Evolutionary conservation across 2,797 vertebrate species (phyloP).

Genomic region (Clarias pachynema): DNA sequence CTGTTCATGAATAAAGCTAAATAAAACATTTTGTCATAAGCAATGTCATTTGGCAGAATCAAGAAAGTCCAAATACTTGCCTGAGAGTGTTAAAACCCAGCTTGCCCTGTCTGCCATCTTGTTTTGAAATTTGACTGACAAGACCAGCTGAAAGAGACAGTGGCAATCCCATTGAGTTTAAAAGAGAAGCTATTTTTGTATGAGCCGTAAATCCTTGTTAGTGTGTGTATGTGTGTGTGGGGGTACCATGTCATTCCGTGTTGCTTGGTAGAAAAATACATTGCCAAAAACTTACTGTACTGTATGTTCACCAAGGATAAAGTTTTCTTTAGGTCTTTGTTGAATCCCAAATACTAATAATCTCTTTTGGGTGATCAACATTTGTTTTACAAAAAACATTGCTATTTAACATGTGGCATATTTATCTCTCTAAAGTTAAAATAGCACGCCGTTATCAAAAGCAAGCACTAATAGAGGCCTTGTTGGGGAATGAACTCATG

Average conservation of each 20-base stretch:
- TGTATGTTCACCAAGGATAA: too few species aligned
- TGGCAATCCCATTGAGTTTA: conserved; percentile 28
- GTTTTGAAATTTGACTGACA: conserved; percentile 77
- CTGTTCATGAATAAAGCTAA: background rate
- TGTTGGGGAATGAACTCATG: background rate
- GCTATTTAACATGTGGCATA: background rate
- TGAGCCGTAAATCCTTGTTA: conserved; percentile 8
- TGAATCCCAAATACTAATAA: background rate
- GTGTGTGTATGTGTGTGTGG: background rate
- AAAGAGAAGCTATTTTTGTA: conserved; percentile 71
- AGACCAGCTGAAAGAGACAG: conserved; percentile 68
- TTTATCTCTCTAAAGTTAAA: background rate
- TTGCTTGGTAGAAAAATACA: too few species aligned
- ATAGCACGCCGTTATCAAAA: background rate
- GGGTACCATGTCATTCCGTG: background rate
- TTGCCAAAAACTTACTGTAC: too few species aligned
- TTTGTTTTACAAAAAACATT: background rate
- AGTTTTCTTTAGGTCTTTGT: background rate
- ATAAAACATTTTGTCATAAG: background rate
- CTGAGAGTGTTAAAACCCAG: conserved; percentile 71
- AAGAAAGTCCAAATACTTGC: conserved; percentile 67
- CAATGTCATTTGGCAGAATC: background rate
- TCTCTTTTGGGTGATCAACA: background rate
- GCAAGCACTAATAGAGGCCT: background rate
- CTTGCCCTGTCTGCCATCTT: conserved; percentile 75